These are phyloP conservation scores for Oxygymnocypris stewartii DNA, from an alignment of 2,113 vertebrate genomes.

Conservation along the genomic window DNA sequence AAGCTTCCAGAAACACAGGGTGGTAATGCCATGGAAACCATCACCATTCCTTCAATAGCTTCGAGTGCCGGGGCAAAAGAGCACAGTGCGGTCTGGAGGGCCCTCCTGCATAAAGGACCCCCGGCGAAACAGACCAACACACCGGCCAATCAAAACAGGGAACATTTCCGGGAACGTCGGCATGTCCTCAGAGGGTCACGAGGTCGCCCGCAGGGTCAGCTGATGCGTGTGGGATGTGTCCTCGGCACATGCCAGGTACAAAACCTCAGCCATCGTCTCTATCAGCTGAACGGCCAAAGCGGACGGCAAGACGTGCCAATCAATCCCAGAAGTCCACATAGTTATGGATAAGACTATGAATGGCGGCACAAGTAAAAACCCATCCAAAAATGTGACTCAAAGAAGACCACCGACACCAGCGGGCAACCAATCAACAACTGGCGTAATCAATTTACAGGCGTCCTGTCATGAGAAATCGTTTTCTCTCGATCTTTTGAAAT, in stretches of 20 bases:
- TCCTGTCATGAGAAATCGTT: not conserved
- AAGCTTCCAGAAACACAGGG: slow-evolving; percentile 39
- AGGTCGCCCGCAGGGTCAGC: slow-evolving; percentile 59
- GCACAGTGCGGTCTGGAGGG: slow-evolving; percentile 58
- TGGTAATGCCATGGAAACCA: slow-evolving; percentile 36
- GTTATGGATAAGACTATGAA: slow-evolving; percentile 79
- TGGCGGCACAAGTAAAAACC: not conserved
- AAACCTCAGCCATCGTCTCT: slow-evolving; percentile 88
- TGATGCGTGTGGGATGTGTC: slow-evolving; percentile 82
- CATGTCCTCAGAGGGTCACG: slow-evolving; percentile 52
- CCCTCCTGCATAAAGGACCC: slow-evolving; percentile 60
- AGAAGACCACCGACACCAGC: not conserved
- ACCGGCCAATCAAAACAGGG: slow-evolving; percentile 29
- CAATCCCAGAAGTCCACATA: slow-evolving; percentile 87
- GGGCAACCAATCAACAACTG: not conserved
- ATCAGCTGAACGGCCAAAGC: slow-evolving; percentile 80
- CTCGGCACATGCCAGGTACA: slow-evolving; percentile 91
- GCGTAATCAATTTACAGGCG: not conserved
- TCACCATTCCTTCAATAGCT: slow-evolving; percentile 38
- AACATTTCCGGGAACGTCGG: slow-evolving; percentile 66
- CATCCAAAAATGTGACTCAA: slow-evolving; percentile 16
- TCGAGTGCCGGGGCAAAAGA: slow-evolving; percentile 55
- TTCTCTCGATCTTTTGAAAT: not conserved
- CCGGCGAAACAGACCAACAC: slow-evolving; percentile 34
- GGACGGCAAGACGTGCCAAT: slow-evolving; percentile 80